Base-by-base conservation (phyloP, 1,140 invertebrate genomes). In the Scaptomyza graminum region DNA sequence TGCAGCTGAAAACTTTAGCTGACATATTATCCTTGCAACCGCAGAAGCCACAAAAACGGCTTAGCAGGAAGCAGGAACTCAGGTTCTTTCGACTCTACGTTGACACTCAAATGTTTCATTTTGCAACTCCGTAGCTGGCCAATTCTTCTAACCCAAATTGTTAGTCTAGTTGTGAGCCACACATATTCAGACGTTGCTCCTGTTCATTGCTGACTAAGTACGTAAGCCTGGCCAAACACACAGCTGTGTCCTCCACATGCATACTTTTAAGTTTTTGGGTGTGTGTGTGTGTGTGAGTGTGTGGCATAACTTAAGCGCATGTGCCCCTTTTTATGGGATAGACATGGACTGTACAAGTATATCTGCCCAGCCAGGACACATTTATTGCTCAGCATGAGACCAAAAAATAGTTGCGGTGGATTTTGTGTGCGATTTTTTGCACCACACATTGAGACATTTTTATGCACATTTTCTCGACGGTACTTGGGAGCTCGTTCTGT, bases 331-430 rank as follows among this genome's bases (percentile, higher is more conserved):
- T 84, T 84, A 81, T 87, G 47, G 82, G 46, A 77, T 81, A 79
- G 65, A 87, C 74, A 77, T 87, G 77, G 74, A 81, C 81, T 81
- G 69, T 68, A 76, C 67, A 79, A 82, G 78, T 88, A 78, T 87
- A 78, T 87, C 71, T 67, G 74, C 69, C 61, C 74, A 77, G 69
- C 43, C 56, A 60, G 82, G 82, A 87, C 82, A 85, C 82, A 82
- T 87, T 85, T 85, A 85, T 85, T 85, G 82, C 82, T 39, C 82
- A 82, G 82, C 83, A 79, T 72, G 82, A 75, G 72, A 76, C 74
- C 60, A 87, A 79, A 87, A 85, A 80, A 79, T 87, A 85, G 83
- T 85, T 85, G 82, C 75, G 82, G 82, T 85, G 83, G 82, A 85
- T 85, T 84, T 79, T 74, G 82, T 87, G 82, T 79, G 74, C 60